These are phyloP conservation scores for Chiloscyllium plagiosum DNA, from an alignment of 2,113 vertebrate genomes.

Conservation along the genomic window DNA sequence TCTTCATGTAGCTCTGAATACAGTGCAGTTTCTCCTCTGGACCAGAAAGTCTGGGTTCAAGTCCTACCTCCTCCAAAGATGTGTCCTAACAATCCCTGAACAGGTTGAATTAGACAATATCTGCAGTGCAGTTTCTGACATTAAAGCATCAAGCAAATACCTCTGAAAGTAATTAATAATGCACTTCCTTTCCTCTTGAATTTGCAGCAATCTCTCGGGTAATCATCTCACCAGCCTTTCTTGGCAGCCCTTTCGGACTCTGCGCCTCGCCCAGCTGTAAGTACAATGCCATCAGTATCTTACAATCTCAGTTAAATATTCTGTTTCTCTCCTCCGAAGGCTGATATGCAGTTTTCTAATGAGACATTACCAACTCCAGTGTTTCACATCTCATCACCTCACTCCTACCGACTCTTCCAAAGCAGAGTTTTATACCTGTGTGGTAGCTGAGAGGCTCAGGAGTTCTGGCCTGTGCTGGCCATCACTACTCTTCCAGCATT, in stretches of 20 bases:
- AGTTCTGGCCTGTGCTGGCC: background rate
- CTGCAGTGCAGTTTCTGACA: background rate
- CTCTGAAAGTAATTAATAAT: background rate
- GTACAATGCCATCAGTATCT: constrained; percentile 47
- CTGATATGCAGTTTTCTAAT: too few species aligned
- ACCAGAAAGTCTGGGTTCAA: too few species aligned
- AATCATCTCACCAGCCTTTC: constrained; percentile 89
- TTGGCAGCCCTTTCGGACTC: constrained; percentile 95
- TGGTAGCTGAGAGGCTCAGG: background rate
- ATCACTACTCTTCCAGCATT: background rate
- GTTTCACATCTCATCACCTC: background rate
- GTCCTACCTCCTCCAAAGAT: too few species aligned
- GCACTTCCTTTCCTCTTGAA: constrained; percentile 39
- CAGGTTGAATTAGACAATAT: too few species aligned
- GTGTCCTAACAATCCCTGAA: too few species aligned
- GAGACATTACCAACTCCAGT: background rate
- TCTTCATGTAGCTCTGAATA: background rate
- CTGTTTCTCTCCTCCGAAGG: background rate
- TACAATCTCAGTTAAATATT: background rate
- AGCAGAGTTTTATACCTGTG: background rate
- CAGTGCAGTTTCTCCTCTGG: background rate
- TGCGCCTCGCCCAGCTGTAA: constrained; percentile 92
- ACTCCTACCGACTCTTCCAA: background rate
- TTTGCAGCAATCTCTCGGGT: constrained; percentile 87
- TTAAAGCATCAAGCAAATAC: background rate